phyloP scores from a whole-genome alignment of 2,888 invertebrate species.

The Lasioglossum marginatum region DNA sequence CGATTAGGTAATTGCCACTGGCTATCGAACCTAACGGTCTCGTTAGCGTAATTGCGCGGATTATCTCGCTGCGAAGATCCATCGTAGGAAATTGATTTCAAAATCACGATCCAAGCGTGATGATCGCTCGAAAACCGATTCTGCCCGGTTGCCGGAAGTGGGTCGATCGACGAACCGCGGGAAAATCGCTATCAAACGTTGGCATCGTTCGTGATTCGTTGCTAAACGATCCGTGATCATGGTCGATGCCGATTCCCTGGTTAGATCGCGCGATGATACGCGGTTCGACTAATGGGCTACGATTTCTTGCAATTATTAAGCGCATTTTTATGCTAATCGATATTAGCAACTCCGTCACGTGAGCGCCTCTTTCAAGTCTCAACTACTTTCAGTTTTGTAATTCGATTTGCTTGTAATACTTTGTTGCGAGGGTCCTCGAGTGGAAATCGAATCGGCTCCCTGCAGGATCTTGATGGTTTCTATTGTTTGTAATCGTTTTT shows the following conservation, averaged over 20 bases:
- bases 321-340: neutral
- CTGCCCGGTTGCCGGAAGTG: neutral
- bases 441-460: neutral
- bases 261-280: neutral
- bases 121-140: neutral
- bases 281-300: neutral
- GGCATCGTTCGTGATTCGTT: neutral
- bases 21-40: conserved; percentile 22
- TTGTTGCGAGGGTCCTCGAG: neutral
- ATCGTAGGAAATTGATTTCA: conserved; percentile 19
- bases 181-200: neutral
- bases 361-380: neutral
- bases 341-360: neutral
- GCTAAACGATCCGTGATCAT: neutral
- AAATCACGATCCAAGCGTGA: conserved; percentile 11
- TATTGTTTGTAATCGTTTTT: neutral
- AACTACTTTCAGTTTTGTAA: neutral
- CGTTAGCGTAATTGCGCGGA: conserved; percentile 44
- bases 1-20: neutral
- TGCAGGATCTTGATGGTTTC: neutral
- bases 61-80: neutral
- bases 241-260: neutral
- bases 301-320: neutral
- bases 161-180: neutral
- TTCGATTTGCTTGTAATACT: neutral